Base-by-base conservation (phyloP, 1,140 invertebrate genomes). In the Neuroterus valhalla region DNA sequence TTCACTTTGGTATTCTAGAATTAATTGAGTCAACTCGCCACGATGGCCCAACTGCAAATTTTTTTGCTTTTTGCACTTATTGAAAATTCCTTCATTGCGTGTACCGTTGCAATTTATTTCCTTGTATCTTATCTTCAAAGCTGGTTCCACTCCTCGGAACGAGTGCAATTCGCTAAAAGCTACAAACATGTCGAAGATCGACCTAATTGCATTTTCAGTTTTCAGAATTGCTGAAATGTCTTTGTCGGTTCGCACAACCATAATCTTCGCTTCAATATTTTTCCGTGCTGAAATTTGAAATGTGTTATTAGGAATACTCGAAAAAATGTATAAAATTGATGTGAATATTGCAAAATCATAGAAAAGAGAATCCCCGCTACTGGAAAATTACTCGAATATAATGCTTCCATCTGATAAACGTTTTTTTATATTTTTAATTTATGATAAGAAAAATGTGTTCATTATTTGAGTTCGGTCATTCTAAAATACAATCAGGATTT, bases 61-160 rank as follows among this genome's bases (percentile, higher is more conserved):
- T 73, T 82, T 87, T 43, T 83, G 77, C 62, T 78, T 81, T 66
- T 79, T 74, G 71, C 89, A 91, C 67, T 52, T 82, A 45, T 81
- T 78, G 72, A 84, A 83, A 14, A 80, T 78, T 55, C 72, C 76
- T 43, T 86, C 81, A 23, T 70, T 86, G 50, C 70, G 77, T 15
- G 69, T 72, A 50, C 78, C 78, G 23, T 71, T 72, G 43, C 89
- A 91, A 71, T 85, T 82, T 23, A 91, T 78, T 62, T 91, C 86
- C 75, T 90, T 90, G 83, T 93, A 93, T 76, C 87, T 88, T 21
- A 94, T 86, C 82, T 92, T 92, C 31, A 96, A 87, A 17, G 91
- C 91, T 66, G 94, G 94, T 83, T 96, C 95, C 12, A 94, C 91
- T 15, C 93, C 94, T 68, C 94, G 89, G 79, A 96, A 91, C n/a